These are phyloP conservation scores for Pholis gunnellus DNA, from an alignment of 2,113 vertebrate species.

Conservation along the genomic window DNA sequence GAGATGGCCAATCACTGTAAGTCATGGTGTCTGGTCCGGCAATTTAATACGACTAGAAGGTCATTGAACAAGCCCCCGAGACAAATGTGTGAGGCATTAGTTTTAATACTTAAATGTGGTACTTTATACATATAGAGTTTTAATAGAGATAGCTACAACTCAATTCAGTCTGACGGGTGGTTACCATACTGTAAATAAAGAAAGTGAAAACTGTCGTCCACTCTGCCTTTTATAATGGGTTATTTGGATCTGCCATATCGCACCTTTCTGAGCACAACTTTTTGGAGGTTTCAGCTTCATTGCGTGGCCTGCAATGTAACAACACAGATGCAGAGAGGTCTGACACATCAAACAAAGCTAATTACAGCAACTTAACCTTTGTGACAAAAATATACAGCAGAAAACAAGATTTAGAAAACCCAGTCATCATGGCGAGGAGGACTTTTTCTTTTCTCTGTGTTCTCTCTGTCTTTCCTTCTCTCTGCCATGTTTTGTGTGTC, in stretches of 20 bases:
- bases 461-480: too few species aligned
- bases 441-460: too few species aligned
- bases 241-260: neutral
- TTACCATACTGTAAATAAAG: neutral
- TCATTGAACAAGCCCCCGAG: conserved; percentile 1
- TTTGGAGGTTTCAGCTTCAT: too few species aligned
- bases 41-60: conserved; percentile 10
- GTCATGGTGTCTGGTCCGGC: neutral
- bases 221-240: neutral
- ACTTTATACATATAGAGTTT: neutral
- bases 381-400: too few species aligned
- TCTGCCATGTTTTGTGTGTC: too few species aligned
- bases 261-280: neutral
- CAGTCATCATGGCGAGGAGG: too few species aligned
- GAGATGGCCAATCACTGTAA: neutral
- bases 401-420: too few species aligned
- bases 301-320: too few species aligned
- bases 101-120: neutral
- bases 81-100: neutral
- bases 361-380: too few species aligned
- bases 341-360: too few species aligned
- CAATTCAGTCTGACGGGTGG: neutral
- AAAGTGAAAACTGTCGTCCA: neutral
- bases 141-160: neutral
- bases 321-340: too few species aligned